Evolutionary conservation across 2,888 invertebrate species (phyloP).

Genomic region (Nezara viridula): DNA sequence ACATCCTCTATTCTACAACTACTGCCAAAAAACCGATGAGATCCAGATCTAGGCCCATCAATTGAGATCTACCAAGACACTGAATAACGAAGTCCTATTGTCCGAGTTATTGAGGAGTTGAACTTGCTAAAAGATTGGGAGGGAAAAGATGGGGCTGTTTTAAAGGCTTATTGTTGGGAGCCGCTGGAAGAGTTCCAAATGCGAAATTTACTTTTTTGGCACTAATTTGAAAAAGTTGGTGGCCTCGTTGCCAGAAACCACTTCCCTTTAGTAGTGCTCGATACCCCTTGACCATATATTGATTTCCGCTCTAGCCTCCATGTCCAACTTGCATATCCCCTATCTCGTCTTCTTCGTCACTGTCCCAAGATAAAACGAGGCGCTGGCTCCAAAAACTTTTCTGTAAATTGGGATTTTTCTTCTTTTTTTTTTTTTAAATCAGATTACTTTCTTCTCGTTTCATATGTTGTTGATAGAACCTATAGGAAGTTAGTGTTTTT

Average conservation of each 20-base stretch:
- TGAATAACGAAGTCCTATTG: not conserved
- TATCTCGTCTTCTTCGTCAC: no score
- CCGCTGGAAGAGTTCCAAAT: slow-evolving; percentile 61
- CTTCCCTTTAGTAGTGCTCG: slow-evolving; percentile 40
- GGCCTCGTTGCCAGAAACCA: slow-evolving; percentile 35
- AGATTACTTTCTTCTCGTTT: no score
- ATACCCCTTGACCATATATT: slow-evolving; percentile 47
- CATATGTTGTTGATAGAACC: no score
- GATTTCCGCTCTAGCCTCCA: slow-evolving; percentile 29
- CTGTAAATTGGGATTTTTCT: no score
- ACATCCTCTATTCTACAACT: not conserved
- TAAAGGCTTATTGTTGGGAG: slow-evolving; percentile 62
- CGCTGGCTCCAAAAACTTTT: no score
- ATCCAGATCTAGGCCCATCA: not conserved
- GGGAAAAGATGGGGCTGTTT: slow-evolving; percentile 54
- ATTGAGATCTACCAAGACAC: not conserved
- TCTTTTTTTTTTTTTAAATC: no score
- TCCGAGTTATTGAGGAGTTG: slow-evolving; percentile 32
- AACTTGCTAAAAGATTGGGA: slow-evolving; percentile 43
- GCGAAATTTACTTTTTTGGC: slow-evolving; percentile 63
- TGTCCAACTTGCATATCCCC: not conserved
- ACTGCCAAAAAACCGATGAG: not conserved
- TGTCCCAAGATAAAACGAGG: no score
- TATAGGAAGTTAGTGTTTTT: no score
- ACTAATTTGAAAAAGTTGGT: slow-evolving; percentile 63